Base-by-base conservation (phyloP, 2,888 invertebrate genomes). In the Merodon equestris region DNA sequence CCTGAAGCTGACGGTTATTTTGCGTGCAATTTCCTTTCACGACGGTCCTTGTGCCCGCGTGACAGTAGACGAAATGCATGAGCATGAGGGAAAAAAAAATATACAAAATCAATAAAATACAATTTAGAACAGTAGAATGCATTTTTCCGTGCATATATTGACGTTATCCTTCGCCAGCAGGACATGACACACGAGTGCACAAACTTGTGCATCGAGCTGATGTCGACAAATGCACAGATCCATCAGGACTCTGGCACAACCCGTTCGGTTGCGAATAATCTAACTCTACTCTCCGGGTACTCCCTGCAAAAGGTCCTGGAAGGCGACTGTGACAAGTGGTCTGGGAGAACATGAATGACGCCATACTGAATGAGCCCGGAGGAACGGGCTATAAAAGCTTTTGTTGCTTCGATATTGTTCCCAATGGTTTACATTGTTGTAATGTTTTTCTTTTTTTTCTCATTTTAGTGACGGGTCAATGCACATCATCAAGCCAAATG, bases 401-500 rank as follows among this genome's bases (percentile, higher is more conserved):
- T 50, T 61, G 40, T 50, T 66, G 9, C 56, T 40, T 38, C 40
- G 27, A 63, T 72, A 72, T 72, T 77, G 73, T 73, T 76, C 64
- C 47, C 56, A 77, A 74, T 74, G 53, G 64, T 53, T 47, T 67
- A 68, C 64, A 68, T 56, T 70, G 56, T 57, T 75, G 42, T 73
- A 64, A 72, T 67, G 45, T 40, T 40, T 40, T 63, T 81, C 45
- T 17, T 64, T 54, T 47, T 82, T 82, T 70, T 77, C 76, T 77
- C 81, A 67, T 82, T 84, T 71, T 81, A 89, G 89, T 84, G 89
- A 89, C 84, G 89, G 89, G 82, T 89, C 89, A 83, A 88, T 89
- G 87, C 89, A 89, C 84, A 89, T 89, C 85, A 88, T 87, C 82
- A 89, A 88, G 83, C 87, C 88, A 72, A 89, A 88, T 83, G 89